Evolutionary conservation across 92 coral and sea anemone genomes (phyloP).

Genomic region (Heteractis magnifica): DNA sequence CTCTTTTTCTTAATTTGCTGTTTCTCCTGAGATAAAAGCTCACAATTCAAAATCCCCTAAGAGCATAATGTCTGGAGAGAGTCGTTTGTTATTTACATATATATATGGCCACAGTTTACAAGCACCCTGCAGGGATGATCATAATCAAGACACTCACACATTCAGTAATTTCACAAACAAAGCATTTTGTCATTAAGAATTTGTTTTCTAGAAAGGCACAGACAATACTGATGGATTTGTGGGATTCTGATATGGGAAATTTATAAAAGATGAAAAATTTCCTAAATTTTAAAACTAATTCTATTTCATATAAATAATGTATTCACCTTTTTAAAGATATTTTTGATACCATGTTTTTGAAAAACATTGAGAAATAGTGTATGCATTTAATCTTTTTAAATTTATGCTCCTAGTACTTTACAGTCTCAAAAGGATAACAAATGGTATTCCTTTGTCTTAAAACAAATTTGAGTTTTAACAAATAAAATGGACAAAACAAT

Average conservation of each 20-base stretch:
- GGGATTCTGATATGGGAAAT: not conserved
- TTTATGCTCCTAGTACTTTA: not conserved
- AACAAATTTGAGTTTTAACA: too few relatives aligned
- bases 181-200: not conserved
- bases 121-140: not conserved
- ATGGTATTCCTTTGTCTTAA: too few relatives aligned
- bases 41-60: not conserved
- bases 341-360: not conserved
- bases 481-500: too few relatives aligned
- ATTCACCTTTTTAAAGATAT: not conserved
- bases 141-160: not conserved
- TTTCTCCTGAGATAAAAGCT: conserved; percentile 1
- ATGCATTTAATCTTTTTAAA: not conserved
- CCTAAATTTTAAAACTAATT: not conserved
- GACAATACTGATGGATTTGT: not conserved
- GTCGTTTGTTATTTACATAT: not conserved
- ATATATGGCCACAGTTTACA: not conserved
- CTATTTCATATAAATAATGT: not conserved
- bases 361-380: not conserved
- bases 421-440: too few relatives aligned
- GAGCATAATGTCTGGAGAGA: not conserved
- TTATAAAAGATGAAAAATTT: not conserved
- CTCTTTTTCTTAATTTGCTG: not conserved
- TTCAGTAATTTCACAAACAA: not conserved
- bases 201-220: not conserved